A percentile compares a stretch with the other conserved stretches of the same genome.
Conservation (phyloP, 2,888 invertebrate species). For the Elmis aenea region DNA sequence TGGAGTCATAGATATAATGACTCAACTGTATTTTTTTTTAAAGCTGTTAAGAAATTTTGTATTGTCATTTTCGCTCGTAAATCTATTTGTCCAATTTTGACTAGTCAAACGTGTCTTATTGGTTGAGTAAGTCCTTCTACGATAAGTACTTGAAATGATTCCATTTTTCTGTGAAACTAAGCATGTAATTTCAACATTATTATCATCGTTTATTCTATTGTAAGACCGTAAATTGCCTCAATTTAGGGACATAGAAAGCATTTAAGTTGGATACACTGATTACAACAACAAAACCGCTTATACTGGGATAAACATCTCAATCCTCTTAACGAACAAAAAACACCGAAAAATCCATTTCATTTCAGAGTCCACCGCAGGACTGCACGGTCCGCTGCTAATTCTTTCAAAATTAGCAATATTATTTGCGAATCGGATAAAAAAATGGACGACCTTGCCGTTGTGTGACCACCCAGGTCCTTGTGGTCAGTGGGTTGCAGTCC, state of each 20-base stretch:
- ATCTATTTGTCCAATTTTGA: no score
- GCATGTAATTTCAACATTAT: slow-evolving; percentile 9
- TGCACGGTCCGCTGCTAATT: slow-evolving; percentile 20
- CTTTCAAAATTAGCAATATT: slow-evolving; percentile 21
- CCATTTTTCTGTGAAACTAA: no score
- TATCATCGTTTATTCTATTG: slow-evolving; percentile 11
- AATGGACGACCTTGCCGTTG: slow-evolving; percentile 22
- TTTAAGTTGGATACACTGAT: slow-evolving; percentile 15
- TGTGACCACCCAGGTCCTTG: slow-evolving; percentile 27
- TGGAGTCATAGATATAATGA: no score
- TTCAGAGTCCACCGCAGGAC: slow-evolving; percentile 14
- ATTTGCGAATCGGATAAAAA: slow-evolving; percentile 17
- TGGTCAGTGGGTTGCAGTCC: slow-evolving; percentile 18
- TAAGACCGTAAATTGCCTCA: slow-evolving; percentile 15
- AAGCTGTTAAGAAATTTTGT: no score
- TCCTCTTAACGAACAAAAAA: slow-evolving; percentile 17
- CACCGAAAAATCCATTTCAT: slow-evolving; percentile 17
- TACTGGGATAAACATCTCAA: slow-evolving; percentile 17
- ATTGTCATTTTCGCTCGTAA: no score
- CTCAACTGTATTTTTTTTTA: no score
- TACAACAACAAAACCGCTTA: slow-evolving; percentile 16
- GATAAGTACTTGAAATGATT: no score
- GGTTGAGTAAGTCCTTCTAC: no score
- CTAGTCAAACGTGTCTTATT: no score
- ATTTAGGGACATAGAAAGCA: slow-evolving; percentile 13